These are phyloP conservation scores for Fragum sueziense DNA, from an alignment of 2,888 invertebrate genomes.

Conservation along the genomic window DNA sequence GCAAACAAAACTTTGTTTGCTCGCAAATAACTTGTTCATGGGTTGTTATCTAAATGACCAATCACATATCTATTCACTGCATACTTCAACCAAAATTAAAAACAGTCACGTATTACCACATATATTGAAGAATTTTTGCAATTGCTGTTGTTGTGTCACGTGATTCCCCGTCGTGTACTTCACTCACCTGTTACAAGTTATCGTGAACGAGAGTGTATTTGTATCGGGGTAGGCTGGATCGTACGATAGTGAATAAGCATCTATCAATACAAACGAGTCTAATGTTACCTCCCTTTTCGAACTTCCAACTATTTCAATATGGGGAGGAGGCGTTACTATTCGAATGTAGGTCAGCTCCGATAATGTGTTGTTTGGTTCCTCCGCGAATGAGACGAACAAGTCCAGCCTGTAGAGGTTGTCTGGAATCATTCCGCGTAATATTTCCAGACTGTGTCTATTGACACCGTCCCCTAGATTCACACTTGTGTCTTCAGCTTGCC, in stretches of 20 bases:
- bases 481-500: conserved; percentile 37
- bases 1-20: too few relatives aligned
- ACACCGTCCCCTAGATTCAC: neutral
- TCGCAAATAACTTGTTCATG: too few relatives aligned
- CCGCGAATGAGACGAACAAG: conserved; percentile 51
- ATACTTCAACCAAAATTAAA: too few relatives aligned
- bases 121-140: too few relatives aligned
- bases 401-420: conserved; percentile 44
- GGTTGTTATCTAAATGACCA: too few relatives aligned
- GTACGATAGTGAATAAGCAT: conserved; percentile 57
- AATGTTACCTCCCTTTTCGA: conserved; percentile 32
- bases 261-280: conserved; percentile 15
- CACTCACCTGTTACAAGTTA: conserved; percentile 4
- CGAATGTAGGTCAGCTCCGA: conserved; percentile 57
- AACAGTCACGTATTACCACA: too few relatives aligned
- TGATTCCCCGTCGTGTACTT: too few relatives aligned
- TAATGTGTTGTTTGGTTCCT: conserved; percentile 52
- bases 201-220: neutral
- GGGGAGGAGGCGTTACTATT: conserved; percentile 58
- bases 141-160: too few relatives aligned
- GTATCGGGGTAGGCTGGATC: conserved; percentile 46
- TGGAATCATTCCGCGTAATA: conserved; percentile 42
- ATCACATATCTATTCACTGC: too few relatives aligned
- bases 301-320: conserved; percentile 58
- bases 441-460: conserved; percentile 43